These are phyloP conservation scores for Aphodius sticticus DNA, from an alignment of 2,888 invertebrate genomes.

Conservation along the genomic window DNA sequence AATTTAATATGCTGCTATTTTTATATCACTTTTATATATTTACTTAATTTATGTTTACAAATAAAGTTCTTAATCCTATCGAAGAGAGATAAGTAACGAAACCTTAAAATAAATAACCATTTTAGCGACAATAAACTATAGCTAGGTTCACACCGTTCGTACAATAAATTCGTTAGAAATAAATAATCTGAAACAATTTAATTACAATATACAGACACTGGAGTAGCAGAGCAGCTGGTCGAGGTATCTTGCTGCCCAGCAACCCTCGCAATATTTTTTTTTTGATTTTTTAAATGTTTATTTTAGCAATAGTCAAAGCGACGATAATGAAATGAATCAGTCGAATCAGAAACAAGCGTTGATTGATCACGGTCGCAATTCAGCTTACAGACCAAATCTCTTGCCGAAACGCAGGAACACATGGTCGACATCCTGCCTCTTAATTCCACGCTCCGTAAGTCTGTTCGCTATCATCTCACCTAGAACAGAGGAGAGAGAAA, in stretches of 20 bases:
- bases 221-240: neutral
- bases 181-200: neutral
- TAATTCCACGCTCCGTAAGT: constrained; percentile 71
- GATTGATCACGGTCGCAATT: constrained; percentile 32
- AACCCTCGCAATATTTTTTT: neutral
- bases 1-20: neutral
- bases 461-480: constrained; percentile 50
- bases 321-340: constrained; percentile 15
- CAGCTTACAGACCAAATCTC: constrained; percentile 48
- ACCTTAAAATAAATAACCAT: neutral
- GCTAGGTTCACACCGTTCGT: neutral
- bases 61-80: neutral
- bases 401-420: constrained; percentile 90
- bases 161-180: neutral
- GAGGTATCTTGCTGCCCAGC: too few species aligned
- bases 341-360: constrained; percentile 29
- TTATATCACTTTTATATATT: constrained; percentile 15
- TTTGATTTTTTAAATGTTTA: neutral
- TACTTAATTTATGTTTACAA: constrained; percentile 7
- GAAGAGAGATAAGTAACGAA: neutral
- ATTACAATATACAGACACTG: constrained; percentile 8
- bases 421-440: constrained; percentile 89
- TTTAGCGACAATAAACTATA: neutral
- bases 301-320: neutral
- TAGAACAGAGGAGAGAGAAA: constrained; percentile 33